Base-by-base conservation (phyloP, 2,113 vertebrate genomes). In the Pomatostomus ruficeps region DNA sequence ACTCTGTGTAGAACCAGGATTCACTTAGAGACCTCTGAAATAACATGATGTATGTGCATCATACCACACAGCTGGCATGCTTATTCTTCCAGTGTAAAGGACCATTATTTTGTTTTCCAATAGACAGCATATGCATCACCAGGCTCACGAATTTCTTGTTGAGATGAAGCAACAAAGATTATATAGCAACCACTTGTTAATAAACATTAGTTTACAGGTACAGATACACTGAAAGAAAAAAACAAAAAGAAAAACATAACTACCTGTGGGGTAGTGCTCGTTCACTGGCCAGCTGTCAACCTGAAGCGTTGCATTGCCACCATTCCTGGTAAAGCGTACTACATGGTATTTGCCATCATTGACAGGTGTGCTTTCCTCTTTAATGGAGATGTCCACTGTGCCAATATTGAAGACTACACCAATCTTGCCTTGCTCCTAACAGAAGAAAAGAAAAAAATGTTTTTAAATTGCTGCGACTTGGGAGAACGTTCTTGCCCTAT, bases 331-430 rank as follows among this genome's bases (percentile, higher is more conserved):
- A 95, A 99, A 99, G n/a, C 99, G 99, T 13, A 99, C 99, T 73
- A 99, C 99, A 0, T 99, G 99, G 94, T 99, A 99, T 95, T 99
- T 99, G 78, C 99, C 99, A 61, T 99, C 99, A 66, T 99, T 99
- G 49, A 99, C 99, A 4, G 99, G 98, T 21, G 98, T 99, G 88
- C 99, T 99, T 93, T 98, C 98, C 83, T 99, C 99, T 95, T 98
- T 98, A 93, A 99, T 99, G 42, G 98, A 98, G 91, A 99, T 99
- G 84, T 99, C 99, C 91, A 99, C 98, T 4, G 98, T 99, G 51
- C 99, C 99, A 33, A 99, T 99, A 97, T 99, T 99, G 97, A 99
- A 99, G 31, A 98, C 99, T 78, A 99, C 99, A 36, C 99, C 99
- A 59, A 99, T 99, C 97, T 99, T 99, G 62, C 99, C 99, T 98